Percentiles rank a stretch among this genome's conserved stretches.
phyloP scores from a whole-genome alignment of 2,797 vertebrate species.

The Australoheros facetus region DNA sequence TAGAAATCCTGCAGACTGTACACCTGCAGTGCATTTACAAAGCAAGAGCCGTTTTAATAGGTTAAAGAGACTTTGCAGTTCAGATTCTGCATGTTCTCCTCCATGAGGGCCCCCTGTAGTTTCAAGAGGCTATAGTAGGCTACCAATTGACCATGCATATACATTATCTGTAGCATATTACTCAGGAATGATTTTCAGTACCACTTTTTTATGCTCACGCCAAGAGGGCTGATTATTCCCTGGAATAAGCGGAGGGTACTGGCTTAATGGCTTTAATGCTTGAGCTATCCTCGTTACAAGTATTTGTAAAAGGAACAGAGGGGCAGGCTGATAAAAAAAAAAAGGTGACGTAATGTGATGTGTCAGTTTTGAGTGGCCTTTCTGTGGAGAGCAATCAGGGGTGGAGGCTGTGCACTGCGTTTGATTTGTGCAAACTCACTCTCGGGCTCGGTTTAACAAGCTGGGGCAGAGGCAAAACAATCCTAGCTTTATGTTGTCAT shows the following conservation, averaged over 20 bases:
- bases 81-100: neutral
- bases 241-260: neutral
- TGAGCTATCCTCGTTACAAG: constrained; percentile 38
- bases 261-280: constrained; percentile 8
- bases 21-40: neutral
- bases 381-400: constrained; percentile 17
- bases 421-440: constrained; percentile 30
- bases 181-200: neutral
- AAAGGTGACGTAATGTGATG: constrained; percentile 19
- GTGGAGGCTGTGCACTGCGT: neutral
- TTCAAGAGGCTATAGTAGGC: neutral
- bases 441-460: constrained; percentile 17
- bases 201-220: neutral
- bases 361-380: constrained; percentile 19
- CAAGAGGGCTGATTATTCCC: neutral
- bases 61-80: neutral
- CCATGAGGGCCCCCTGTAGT: neutral
- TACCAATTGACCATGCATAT: neutral
- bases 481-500: neutral
- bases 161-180: neutral
- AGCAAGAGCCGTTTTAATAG: neutral
- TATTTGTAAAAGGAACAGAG: constrained; percentile 57
- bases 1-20: neutral
- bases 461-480: constrained; percentile 1
- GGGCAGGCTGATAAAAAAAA: constrained; percentile 51